phyloP scores from a whole-genome alignment of 2,888 invertebrate genomes.

The Clistopyga incitator region DNA sequence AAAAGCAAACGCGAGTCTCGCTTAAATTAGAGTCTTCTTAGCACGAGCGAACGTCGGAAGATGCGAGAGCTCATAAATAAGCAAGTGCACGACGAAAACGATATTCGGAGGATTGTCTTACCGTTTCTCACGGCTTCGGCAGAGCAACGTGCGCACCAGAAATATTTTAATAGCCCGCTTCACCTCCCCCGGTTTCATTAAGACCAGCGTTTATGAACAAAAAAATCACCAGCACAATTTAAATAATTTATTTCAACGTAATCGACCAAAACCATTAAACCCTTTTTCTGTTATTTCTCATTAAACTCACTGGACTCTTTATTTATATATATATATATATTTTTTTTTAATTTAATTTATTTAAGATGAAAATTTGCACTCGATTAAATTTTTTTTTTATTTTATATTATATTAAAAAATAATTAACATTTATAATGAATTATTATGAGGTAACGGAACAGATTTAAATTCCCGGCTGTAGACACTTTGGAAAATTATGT shows the following conservation, averaged over 20 bases:
- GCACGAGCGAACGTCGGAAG: conserved; percentile 37
- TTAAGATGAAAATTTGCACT: neutral
- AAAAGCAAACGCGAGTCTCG: conserved; percentile 22
- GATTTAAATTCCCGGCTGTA: neutral
- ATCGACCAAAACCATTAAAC: neutral
- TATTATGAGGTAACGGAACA: neutral
- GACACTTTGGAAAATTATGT: neutral
- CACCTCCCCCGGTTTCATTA: conserved; percentile 78
- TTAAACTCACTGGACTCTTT: neutral
- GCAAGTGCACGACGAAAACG: conserved; percentile 36
- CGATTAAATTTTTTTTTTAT: neutral
- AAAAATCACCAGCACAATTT: conserved; percentile 32
- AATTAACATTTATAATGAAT: neutral
- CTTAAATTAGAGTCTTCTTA: conserved; percentile 59
- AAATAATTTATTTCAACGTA: neutral
- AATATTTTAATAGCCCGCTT: conserved; percentile 76
- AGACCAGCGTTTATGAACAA: conserved; percentile 59
- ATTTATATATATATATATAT: no score
- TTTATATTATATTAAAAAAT: neutral
- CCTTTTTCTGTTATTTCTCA: neutral
- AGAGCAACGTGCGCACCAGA: conserved; percentile 76
- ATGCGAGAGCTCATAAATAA: conserved; percentile 30
- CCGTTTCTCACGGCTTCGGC: conserved; percentile 77
- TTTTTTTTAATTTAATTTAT: neutral
- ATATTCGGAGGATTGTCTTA: conserved; percentile 56